Evolutionary conservation across 2,888 invertebrate species (phyloP), one percentile per base, ranked within the genome.

Genomic region (Halocaridina rubra): DNA sequence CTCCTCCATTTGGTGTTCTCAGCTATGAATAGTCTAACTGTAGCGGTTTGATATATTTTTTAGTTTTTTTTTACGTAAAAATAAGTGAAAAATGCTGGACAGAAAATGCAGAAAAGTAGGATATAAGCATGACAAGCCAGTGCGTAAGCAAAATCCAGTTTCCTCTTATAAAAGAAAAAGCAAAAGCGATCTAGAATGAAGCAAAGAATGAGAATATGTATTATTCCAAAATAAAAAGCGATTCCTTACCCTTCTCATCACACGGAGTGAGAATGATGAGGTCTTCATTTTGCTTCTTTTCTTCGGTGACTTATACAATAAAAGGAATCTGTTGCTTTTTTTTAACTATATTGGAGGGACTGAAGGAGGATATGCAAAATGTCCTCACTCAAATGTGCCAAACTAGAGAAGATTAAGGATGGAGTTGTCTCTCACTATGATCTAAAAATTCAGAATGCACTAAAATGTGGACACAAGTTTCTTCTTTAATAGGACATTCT

Each of bases 221-320:
- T 19, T 46, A 3, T n/a, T 16, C 16, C 19, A 10, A 19, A 53
- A 16, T 16, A 53, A 53, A 53, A 53, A 19, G 16, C n/a, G n/a
- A n/a, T 53, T 53, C n/a, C 95, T 94, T 91, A 95, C 95, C 94
- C 95, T 93, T 92, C 95, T 93, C 95, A 95, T 95, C 89, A 95
- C 95, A 89, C 95, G 94, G 77, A 95, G 93, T 24, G 95, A 95
- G 90, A 95, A 95, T 90, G 95, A 95, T 75, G 95, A 94, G 59
- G 95, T 94, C 93, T 95, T 95, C 95, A 95, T 95, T 90, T 93
- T 94, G 89, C 88, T 88, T 88, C 88, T 89, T 19, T 53, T 53
- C n/a, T 19, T 53, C 16, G 53, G n/a, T 53, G 19, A 53, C n/a
- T 53, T 5, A 1, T 3, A 53, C 53, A 53, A 53, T 16, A 19